Evolutionary conservation across 2,797 vertebrate genomes (phyloP).

Genomic region (Amblyopsis hoosieri): DNA sequence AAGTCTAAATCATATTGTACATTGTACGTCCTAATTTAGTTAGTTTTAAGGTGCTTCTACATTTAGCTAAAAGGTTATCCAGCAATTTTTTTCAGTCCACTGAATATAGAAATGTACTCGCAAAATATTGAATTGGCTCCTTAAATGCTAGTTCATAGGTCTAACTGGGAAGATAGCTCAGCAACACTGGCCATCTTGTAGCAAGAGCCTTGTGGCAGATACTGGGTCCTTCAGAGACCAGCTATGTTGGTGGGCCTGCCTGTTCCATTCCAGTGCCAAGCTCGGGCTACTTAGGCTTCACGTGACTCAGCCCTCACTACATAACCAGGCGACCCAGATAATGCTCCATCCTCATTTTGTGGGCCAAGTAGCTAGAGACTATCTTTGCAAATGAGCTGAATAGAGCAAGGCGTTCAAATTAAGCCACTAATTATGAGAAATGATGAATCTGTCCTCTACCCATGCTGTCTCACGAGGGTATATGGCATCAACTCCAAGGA

Average conservation of each 20-base stretch:
- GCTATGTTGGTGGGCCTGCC: constrained; percentile 30
- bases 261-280: constrained; percentile 30
- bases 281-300: constrained; percentile 40
- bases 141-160: constrained; percentile 33
- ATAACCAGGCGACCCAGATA: constrained; percentile 67
- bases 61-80: not conserved
- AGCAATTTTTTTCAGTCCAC: not conserved
- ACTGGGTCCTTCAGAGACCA: constrained; percentile 26
- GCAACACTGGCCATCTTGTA: constrained; percentile 28
- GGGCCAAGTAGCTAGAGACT: constrained; percentile 73
- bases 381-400: constrained; percentile 58
- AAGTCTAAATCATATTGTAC: no score
- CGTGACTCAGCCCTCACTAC: constrained; percentile 36
- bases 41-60: no score
- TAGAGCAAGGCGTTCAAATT: constrained; percentile 71
- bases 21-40: no score
- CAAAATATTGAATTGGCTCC: constrained; percentile 23
- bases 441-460: constrained; percentile 52
- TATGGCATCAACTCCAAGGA: constrained; percentile 6
- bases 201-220: constrained; percentile 28
- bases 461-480: constrained; percentile 46
- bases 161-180: constrained; percentile 35
- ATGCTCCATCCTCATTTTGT: constrained; percentile 54
- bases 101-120: constrained; percentile 6
- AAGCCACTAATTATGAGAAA: constrained; percentile 68